Evolutionary conservation across 2,113 vertebrate genomes (phyloP), one percentile per base, ranked within the genome.

Genomic region (Petrocephalus zakoni): DNA sequence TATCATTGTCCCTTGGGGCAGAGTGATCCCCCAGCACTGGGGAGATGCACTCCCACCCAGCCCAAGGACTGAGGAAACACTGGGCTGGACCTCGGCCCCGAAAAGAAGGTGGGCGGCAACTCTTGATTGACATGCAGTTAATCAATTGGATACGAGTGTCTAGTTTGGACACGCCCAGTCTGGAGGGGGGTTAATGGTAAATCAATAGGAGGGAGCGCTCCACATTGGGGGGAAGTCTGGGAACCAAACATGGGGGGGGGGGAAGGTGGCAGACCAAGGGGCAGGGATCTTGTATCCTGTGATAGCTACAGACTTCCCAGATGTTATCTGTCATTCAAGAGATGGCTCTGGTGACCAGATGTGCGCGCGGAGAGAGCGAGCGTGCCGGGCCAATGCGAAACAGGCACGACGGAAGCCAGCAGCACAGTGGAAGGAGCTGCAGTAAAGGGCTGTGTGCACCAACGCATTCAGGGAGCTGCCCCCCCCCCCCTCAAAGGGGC

Each of bases 311-410:
- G 93, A 94, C 93, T 94, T 95, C 92, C 93, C 95, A 95, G 95
- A 96, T 96, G 96, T 95, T 95, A 94, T 96, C 95, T 94, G 95
- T 95, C 95, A 95, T 92, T 95, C 95, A 95, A 87, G 89, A 92
- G 88, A 92, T 88, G 91, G 92, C 92, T 94, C 93, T 94, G 94
- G 91, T 93, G 92, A 91, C 94, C 96, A 96, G 95, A 95, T 96
- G 95, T 95, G 94, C 92, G 91, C 91, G 88, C 25, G 8, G 49
- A 85, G 93, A 94, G 5, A 93, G 91, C 49, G 37, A 25, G 25
- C 89, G 87, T 22, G 81, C 88, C 84, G 90, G 86, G 91, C 92
- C 90, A 91, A 92, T 92, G 91, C 90, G 89, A 89, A 90, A 88
- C 87, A 61, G 88, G 91, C 94, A 93, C 93, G 93, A 92, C 93